Evolutionary conservation across 2,797 vertebrate species (phyloP).

Genomic region (Aphelocoma californica): DNA sequence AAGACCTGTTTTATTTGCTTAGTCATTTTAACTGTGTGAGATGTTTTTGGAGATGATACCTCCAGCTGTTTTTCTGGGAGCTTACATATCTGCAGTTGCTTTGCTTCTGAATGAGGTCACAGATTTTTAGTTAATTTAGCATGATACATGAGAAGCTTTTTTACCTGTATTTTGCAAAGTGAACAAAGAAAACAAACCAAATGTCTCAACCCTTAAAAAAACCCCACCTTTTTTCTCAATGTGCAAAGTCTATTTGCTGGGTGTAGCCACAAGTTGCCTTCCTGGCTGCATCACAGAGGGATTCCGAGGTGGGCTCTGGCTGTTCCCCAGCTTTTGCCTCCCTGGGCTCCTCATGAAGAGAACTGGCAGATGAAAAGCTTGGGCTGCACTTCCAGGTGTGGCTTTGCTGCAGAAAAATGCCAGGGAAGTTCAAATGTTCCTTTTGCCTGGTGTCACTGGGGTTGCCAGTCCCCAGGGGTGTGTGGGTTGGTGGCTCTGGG

Average conservation of each 20-base stretch:
- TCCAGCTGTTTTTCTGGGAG: background rate
- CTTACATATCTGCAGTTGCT: background rate
- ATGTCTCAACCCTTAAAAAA: background rate
- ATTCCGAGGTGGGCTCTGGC: background rate
- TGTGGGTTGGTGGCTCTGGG: background rate
- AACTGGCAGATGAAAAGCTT: background rate
- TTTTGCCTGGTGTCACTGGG: background rate
- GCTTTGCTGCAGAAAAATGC: background rate
- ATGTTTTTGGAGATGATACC: background rate
- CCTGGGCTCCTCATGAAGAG: background rate
- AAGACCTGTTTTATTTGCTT: background rate
- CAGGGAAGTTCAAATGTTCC: background rate
- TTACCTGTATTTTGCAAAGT: background rate
- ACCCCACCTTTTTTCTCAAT: rapidly evolving
- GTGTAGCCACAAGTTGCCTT: background rate
- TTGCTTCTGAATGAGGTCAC: background rate
- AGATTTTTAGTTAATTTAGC: background rate
- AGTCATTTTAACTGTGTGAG: background rate
- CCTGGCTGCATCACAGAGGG: background rate
- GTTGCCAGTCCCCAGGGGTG: background rate
- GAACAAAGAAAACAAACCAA: background rate
- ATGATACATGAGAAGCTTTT: background rate
- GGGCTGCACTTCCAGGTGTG: background rate
- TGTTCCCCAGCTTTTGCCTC: background rate
- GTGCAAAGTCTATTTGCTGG: background rate